Evolutionary conservation across 1,140 invertebrate genomes (phyloP).

Genomic region (Panagrolaimus sp.): DNA sequence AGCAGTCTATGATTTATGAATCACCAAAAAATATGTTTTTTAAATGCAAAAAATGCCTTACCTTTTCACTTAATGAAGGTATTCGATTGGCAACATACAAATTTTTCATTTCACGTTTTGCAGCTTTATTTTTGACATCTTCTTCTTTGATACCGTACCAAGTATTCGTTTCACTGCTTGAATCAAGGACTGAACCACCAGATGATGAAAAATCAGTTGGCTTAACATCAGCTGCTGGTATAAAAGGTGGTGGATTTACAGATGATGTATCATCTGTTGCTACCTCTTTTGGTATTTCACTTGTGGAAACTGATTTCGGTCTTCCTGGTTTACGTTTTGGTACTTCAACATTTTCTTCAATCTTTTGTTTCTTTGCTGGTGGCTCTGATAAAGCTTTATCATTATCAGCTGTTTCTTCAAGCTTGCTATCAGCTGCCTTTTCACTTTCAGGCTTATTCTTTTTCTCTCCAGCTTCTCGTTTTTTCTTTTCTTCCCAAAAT

Average conservation of each 20-base stretch:
- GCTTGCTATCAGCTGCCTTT: background rate
- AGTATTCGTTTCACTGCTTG: background rate
- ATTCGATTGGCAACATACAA: background rate
- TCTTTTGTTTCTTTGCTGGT: background rate
- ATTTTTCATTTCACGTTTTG: conserved; percentile 7
- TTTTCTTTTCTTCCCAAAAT: background rate
- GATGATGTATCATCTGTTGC: too few species aligned
- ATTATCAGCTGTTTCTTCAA: background rate
- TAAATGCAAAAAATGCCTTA: background rate
- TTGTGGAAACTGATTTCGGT: background rate
- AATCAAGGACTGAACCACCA: background rate
- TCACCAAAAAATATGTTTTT: too few species aligned
- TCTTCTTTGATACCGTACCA: conserved; percentile 7
- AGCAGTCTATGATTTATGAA: too few species aligned
- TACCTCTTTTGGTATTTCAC: too few species aligned
- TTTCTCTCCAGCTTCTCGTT: background rate
- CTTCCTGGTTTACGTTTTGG: background rate
- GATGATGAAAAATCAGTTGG: background rate
- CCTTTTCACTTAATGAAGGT: background rate
- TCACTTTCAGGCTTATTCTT: background rate
- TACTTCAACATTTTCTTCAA: background rate
- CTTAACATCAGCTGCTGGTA: background rate
- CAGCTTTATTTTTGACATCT: background rate
- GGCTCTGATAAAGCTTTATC: background rate
- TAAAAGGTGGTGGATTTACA: background rate